Conservation (phyloP, 2,888 invertebrate genomes). For the Caenorhabditis sp. region DNA sequence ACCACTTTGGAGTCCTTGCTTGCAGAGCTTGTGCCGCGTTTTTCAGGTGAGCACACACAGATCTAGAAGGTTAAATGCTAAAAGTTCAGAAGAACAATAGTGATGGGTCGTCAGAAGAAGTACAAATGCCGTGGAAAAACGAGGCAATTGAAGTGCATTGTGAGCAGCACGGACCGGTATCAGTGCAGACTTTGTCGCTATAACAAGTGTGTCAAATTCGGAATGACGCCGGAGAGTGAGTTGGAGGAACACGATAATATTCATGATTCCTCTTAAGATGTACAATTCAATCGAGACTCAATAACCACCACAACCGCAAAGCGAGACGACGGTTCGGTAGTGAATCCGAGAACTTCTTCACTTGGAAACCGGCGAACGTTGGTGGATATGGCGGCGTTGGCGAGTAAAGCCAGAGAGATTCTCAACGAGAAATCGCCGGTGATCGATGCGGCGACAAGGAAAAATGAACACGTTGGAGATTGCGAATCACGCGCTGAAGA, state of each 20-base stretch:
- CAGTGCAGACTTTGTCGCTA: slow-evolving; percentile 58
- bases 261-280: slow-evolving; percentile 35
- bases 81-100: slow-evolving; percentile 56
- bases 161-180: slow-evolving; percentile 45
- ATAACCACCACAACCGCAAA: neutral
- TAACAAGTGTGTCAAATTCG: slow-evolving; percentile 55
- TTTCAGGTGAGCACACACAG: slow-evolving; percentile 18
- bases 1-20: slow-evolving; percentile 44
- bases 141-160: slow-evolving; percentile 38
- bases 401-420: slow-evolving; percentile 15
- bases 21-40: slow-evolving; percentile 50
- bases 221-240: slow-evolving; percentile 62
- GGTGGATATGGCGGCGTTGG: slow-evolving; percentile 32
- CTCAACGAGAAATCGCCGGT: slow-evolving; percentile 13
- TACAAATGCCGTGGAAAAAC: slow-evolving; percentile 55
- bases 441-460: slow-evolving; percentile 2
- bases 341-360: slow-evolving; percentile 6
- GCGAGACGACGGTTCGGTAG: neutral
- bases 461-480: slow-evolving; percentile 44
- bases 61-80: neutral
- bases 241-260: too few relatives aligned
- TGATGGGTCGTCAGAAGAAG: slow-evolving; percentile 41
- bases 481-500: slow-evolving; percentile 27
- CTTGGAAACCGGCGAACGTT: slow-evolving; percentile 28
- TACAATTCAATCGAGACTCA: slow-evolving; percentile 62